These are phyloP conservation scores for Dicranocentrus wangi DNA, from an alignment of 2,888 invertebrate genomes.

Conservation along the genomic window DNA sequence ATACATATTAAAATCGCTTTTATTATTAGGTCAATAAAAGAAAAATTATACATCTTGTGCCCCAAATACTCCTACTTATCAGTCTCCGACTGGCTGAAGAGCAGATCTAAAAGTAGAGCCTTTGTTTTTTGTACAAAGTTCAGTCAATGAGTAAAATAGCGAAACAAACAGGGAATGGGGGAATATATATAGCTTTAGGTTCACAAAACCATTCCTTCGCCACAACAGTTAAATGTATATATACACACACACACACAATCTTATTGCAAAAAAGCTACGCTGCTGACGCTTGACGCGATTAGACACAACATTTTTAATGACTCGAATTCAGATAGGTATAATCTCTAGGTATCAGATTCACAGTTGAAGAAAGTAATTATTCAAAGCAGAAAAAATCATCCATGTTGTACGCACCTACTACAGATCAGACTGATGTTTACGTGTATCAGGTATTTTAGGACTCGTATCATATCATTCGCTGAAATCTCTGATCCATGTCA, in stretches of 20 bases:
- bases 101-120: conserved; percentile 22
- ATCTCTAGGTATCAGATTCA: too few relatives aligned
- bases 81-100: conserved; percentile 25
- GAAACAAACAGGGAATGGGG: background rate
- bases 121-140: conserved; percentile 1
- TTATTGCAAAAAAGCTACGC: background rate
- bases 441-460: background rate
- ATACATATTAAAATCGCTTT: conserved; percentile 23
- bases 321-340: too few relatives aligned
- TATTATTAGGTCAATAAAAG: conserved; percentile 69
- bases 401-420: background rate
- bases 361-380: background rate
- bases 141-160: conserved; percentile 1
- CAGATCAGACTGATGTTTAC: background rate
- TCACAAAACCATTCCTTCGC: background rate
- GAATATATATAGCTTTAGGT: background rate
- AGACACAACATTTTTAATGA: too few relatives aligned
- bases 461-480: background rate
- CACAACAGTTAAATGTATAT: background rate
- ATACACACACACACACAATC: too few relatives aligned
- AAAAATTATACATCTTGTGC: conserved; percentile 68
- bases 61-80: conserved; percentile 63
- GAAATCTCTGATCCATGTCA: conserved; percentile 51
- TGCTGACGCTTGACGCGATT: background rate
- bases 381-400: conserved; percentile 7